These are phyloP conservation scores for Cotesia typhae DNA, from an alignment of 1,140 invertebrate species.

Conservation along the genomic window DNA sequence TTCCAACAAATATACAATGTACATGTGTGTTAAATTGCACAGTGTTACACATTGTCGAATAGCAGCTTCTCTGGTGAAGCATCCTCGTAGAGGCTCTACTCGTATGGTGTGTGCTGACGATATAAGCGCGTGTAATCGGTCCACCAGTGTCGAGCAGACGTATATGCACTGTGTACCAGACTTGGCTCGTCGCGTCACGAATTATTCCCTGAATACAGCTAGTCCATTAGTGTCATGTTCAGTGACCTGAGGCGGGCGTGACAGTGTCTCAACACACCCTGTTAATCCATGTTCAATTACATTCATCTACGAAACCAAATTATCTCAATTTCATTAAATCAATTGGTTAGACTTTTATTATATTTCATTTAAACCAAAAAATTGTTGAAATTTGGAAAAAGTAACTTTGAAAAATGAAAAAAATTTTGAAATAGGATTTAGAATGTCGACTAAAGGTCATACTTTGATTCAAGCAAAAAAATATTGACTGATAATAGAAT, in stretches of 20 bases:
- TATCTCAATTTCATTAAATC: not conserved
- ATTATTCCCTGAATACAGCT: constrained; percentile 37
- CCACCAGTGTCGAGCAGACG: constrained; percentile 26
- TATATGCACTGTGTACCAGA: not conserved
- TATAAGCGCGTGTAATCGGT: constrained; percentile 38
- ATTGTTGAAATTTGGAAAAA: no score
- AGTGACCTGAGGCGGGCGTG: constrained; percentile 17
- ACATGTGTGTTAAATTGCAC: constrained; percentile 25
- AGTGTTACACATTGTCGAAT: not conserved
- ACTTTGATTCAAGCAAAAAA: no score
- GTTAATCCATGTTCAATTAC: constrained; percentile 5
- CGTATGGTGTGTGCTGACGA: constrained; percentile 14
- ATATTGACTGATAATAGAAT: no score
- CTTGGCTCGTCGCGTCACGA: constrained; percentile 34
- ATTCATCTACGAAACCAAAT: not conserved
- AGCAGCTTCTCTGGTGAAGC: constrained; percentile 12
- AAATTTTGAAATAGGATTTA: no score
- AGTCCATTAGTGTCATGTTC: constrained; percentile 38
- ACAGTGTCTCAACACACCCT: constrained; percentile 30
- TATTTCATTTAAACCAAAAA: no score
- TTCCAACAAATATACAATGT: constrained; percentile 1
- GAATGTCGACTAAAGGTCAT: no score
- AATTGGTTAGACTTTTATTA: no score
- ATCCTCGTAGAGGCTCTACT: no score
- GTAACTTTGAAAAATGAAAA: no score